phyloP scores from a whole-genome alignment of 2,113 vertebrate genomes.

The Myotis yumanensis region DNA sequence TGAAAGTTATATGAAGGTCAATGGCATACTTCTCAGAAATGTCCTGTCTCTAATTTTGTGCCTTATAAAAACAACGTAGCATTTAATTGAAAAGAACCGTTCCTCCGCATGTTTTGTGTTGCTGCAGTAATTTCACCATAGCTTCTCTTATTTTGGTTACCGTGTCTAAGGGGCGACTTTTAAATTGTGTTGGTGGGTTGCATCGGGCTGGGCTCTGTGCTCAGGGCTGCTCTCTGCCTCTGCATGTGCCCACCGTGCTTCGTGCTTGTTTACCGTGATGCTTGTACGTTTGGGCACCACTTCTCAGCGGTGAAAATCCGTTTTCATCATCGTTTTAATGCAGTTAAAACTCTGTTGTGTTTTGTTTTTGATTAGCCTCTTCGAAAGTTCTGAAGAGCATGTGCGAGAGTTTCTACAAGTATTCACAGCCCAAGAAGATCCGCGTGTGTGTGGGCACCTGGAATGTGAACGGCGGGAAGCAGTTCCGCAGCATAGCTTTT shows the following conservation, averaged over 20 bases:
- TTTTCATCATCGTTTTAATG: neutral
- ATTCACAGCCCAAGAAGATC: conserved; percentile 93
- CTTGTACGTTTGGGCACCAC: neutral
- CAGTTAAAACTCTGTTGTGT: conserved; percentile 35
- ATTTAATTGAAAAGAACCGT: neutral
- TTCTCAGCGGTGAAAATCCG: neutral
- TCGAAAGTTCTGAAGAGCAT: conserved; percentile 95
- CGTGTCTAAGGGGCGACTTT: neutral
- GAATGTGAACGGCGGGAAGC: conserved; percentile 98
- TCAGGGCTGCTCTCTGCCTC: conserved; percentile 34
- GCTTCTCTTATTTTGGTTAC: neutral
- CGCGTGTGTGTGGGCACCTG: conserved; percentile 94
- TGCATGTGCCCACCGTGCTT: conserved; percentile 44
- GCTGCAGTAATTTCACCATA: neutral
- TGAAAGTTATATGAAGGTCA: neutral
- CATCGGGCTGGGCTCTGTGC: conserved; percentile 22
- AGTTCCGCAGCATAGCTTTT: conserved; percentile 98
- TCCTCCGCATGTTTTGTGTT: conserved; percentile 57
- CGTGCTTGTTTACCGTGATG: neutral
- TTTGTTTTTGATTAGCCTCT: conserved; percentile 87
- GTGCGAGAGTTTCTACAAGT: conserved; percentile 97
- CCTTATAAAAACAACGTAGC: neutral
- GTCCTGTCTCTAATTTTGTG: neutral
- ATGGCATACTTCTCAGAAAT: conserved; percentile 32
- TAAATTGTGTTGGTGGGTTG: neutral